phyloP scores from a whole-genome alignment of 1,140 invertebrate species.

The Parasteatoda tepidariorum region DNA sequence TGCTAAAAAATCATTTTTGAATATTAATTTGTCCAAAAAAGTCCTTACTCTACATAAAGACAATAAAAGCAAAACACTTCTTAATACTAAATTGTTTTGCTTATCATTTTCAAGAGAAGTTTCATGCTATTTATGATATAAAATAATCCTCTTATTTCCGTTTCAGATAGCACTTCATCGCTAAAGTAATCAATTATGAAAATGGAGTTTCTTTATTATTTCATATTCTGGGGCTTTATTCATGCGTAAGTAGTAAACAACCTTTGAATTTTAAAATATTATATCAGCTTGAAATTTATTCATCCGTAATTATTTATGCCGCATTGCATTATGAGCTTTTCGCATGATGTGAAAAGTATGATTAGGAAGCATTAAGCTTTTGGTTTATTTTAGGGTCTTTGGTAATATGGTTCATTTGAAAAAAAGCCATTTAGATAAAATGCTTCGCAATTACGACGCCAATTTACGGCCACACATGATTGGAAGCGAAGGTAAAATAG shows the following conservation, averaged over 20 bases:
- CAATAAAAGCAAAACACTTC: too few relatives aligned
- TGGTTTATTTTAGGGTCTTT: not conserved
- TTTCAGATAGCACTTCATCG: not conserved
- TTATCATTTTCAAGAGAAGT: not conserved
- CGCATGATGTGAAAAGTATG: too few relatives aligned
- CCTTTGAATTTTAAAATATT: not conserved
- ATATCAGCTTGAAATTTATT: too few relatives aligned
- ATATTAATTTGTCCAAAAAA: too few relatives aligned
- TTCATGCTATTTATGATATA: not conserved
- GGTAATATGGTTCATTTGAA: slow-evolving; percentile 20
- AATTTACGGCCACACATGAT: slow-evolving; percentile 10
- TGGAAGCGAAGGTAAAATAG: slow-evolving; percentile 37
- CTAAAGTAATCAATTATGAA: not conserved
- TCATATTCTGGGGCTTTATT: not conserved
- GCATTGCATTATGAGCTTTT: too few relatives aligned
- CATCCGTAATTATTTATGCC: too few relatives aligned
- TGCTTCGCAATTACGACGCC: slow-evolving; percentile 20
- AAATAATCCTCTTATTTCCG: not conserved
- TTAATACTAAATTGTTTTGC: too few relatives aligned
- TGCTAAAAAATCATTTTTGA: too few relatives aligned
- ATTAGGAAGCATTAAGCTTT: too few relatives aligned
- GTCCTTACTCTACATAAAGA: too few relatives aligned
- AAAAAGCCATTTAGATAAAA: slow-evolving; percentile 37
- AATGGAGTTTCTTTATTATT: not conserved
- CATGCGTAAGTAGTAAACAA: not conserved